Evolutionary conservation across 2,113 vertebrate genomes (phyloP).

Genomic region (Sula dactylatra): DNA sequence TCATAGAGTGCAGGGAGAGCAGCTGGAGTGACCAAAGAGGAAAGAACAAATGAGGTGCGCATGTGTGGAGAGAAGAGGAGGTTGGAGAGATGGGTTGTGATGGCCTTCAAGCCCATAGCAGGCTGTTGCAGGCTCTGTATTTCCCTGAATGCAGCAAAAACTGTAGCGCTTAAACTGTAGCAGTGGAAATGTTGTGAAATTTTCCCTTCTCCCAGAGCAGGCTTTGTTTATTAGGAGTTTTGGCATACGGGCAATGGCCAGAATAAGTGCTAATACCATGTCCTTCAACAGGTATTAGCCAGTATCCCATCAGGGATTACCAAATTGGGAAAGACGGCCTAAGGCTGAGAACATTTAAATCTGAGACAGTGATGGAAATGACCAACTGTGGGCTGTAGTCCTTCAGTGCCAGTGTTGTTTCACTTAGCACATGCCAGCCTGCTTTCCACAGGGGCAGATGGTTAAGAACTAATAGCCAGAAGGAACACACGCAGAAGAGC

Average conservation of each 20-base stretch:
- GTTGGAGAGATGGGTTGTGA: neutral
- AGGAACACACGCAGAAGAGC: neutral
- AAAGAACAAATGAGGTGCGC: neutral
- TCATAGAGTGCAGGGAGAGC: rapidly evolving
- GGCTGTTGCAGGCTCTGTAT: neutral
- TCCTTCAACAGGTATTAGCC: neutral
- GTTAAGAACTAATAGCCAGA: neutral
- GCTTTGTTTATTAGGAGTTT: neutral
- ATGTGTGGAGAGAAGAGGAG: neutral
- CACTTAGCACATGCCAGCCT: neutral
- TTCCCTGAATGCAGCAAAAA: neutral
- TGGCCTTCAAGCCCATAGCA: neutral
- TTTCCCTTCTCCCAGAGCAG: neutral
- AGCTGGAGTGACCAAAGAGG: rapidly evolving
- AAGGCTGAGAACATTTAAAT: neutral
- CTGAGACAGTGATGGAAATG: neutral
- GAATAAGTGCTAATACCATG: too few relatives aligned
- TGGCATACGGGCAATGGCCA: rapidly evolving
- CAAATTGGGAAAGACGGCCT: neutral
- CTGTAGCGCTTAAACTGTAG: rapidly evolving
- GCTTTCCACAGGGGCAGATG: neutral
- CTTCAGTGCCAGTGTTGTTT: neutral
- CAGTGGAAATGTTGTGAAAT: neutral
- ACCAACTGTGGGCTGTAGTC: neutral
- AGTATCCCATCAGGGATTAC: neutral